A percentile compares a stretch with the other conserved stretches of the same genome.
Conservation (phyloP, 2,113 vertebrate genomes). For the Rhinoderma darwinii region DNA sequence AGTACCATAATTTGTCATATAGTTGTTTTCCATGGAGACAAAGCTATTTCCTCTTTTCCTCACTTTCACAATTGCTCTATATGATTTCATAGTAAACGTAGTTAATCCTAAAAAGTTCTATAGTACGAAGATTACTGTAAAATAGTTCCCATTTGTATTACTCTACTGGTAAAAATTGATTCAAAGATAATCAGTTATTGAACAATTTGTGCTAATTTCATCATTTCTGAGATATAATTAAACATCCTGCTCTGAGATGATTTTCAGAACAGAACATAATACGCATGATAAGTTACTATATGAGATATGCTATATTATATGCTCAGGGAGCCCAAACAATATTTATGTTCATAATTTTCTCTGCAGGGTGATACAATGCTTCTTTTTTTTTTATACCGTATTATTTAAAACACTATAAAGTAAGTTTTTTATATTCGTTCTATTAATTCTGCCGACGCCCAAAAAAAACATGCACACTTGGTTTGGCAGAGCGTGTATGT, state of each 20-base stretch:
- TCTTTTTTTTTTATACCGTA: too few relatives aligned
- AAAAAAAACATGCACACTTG: too few relatives aligned
- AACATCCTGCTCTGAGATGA: slow-evolving; percentile 68
- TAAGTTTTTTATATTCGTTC: too few relatives aligned
- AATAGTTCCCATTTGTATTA: slow-evolving; percentile 69
- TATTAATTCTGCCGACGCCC: too few relatives aligned
- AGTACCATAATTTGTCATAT: slow-evolving; percentile 69
- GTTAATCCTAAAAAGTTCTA: slow-evolving; percentile 68
- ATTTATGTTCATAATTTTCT: too few relatives aligned
- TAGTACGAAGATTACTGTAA: slow-evolving; percentile 68
- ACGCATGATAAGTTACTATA: background rate
- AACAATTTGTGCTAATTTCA: slow-evolving; percentile 72
- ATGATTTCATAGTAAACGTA: slow-evolving; percentile 73
- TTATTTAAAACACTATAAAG: too few relatives aligned
- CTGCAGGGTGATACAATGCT: too few relatives aligned
- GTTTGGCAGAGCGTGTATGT: too few relatives aligned
- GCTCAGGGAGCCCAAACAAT: too few relatives aligned
- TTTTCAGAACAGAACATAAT: background rate
- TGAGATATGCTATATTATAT: too few relatives aligned
- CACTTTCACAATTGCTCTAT: slow-evolving; percentile 74
- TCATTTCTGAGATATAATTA: slow-evolving; percentile 75
- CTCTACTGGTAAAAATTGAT: slow-evolving; percentile 71
- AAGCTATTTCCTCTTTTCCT: slow-evolving; percentile 66
- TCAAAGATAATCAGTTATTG: slow-evolving; percentile 77
- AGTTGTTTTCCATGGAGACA: slow-evolving; percentile 63